A percentile compares a stretch with the other conserved stretches of the same genome.
Conservation (phyloP, 2,888 invertebrate species). For the Meiosimyza decipiens region DNA sequence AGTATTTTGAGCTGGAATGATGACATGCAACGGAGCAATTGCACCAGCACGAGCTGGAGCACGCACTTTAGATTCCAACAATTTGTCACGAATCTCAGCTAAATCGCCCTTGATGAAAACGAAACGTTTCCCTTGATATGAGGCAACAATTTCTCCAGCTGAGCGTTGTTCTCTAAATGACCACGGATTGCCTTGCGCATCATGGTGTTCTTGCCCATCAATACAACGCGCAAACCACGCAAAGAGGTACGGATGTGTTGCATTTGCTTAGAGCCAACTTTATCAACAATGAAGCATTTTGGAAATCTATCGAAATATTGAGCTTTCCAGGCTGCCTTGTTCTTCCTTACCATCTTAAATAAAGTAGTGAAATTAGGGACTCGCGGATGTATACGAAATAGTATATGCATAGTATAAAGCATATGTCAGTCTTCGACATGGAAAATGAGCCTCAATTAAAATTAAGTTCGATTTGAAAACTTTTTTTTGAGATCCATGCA, state of each 20-base stretch:
- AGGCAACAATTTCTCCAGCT: slow-evolving; percentile 92
- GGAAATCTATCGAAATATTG: slow-evolving; percentile 99
- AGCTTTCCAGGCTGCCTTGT: slow-evolving; percentile 98
- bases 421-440: too few relatives aligned
- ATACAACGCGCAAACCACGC: slow-evolving; percentile 87
- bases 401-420: too few relatives aligned
- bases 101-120: slow-evolving; percentile 98
- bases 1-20: slow-evolving; percentile 99
- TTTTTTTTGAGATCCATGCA: too few relatives aligned
- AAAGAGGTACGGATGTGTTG: slow-evolving; percentile 98
- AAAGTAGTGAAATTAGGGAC: slow-evolving; percentile 68
- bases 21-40: slow-evolving; percentile 94
- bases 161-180: slow-evolving; percentile 93
- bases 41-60: slow-evolving; percentile 99
- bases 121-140: slow-evolving; percentile 98
- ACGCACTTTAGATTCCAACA: slow-evolving; percentile 95
- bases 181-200: slow-evolving; percentile 99
- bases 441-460: too few relatives aligned
- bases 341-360: slow-evolving; percentile 99
- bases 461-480: too few relatives aligned
- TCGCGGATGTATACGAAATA: too few relatives aligned
- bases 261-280: slow-evolving; percentile 99
- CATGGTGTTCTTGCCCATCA: slow-evolving; percentile 99
- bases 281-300: slow-evolving; percentile 99
- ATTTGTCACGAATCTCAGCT: slow-evolving; percentile 88